phyloP scores from a whole-genome alignment of 2,888 invertebrate genomes.

The Crepidodera aurea region DNA sequence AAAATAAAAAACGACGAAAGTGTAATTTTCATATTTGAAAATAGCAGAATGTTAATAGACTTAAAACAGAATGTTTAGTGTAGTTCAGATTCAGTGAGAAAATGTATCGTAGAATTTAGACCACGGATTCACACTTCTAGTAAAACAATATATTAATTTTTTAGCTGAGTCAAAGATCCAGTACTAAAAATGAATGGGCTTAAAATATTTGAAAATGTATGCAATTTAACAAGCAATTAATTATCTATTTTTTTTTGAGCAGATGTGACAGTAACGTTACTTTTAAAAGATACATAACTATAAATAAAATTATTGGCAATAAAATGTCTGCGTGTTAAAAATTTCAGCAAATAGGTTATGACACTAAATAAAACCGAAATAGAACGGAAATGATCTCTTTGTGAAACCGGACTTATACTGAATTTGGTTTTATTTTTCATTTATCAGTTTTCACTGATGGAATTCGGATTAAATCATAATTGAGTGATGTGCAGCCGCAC shows the following conservation, averaged over 20 bases:
- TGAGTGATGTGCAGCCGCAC: neutral
- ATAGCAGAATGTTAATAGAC: too few relatives aligned
- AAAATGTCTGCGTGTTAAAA: constrained; percentile 26
- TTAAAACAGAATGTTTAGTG: too few relatives aligned
- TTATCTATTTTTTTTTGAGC: constrained; percentile 36
- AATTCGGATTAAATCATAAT: neutral
- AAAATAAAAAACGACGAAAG: too few relatives aligned
- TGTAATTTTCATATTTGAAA: too few relatives aligned
- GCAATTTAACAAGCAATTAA: neutral
- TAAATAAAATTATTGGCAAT: constrained; percentile 35
- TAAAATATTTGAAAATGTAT: neutral
- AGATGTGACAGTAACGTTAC: constrained; percentile 45
- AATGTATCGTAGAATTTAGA: too few relatives aligned
- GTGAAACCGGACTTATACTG: neutral
- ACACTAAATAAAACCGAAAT: constrained; percentile 26
- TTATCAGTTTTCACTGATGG: neutral
- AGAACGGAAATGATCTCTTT: constrained; percentile 13
- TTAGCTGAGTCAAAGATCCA: too few relatives aligned
- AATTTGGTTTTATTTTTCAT: neutral
- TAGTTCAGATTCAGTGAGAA: too few relatives aligned
- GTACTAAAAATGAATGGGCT: too few relatives aligned
- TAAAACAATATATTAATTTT: too few relatives aligned
- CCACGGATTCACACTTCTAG: too few relatives aligned
- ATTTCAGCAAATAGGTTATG: constrained; percentile 34
- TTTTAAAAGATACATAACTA: constrained; percentile 28